Percentiles rank a stretch among this genome's conserved stretches.
These are phyloP conservation scores for Steinernema carpocapsae DNA, from an alignment of 2,888 invertebrate species.

Conservation along the genomic window DNA sequence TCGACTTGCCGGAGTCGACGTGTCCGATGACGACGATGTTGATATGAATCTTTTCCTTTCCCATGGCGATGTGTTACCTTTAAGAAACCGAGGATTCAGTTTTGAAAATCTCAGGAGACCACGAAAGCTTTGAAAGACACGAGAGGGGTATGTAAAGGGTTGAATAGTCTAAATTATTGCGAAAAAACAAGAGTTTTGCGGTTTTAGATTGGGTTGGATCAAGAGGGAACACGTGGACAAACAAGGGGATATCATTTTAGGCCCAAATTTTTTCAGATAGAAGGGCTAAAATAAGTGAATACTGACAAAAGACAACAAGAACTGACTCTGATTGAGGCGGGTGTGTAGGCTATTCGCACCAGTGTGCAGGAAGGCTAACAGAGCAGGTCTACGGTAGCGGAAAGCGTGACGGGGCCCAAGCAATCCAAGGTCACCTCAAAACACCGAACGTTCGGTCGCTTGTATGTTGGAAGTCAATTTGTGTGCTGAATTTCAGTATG, in stretches of 20 bases:
- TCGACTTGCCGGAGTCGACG: conserved; percentile 97
- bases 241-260: neutral
- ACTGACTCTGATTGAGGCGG: neutral
- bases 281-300: neutral
- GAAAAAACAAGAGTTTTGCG: neutral
- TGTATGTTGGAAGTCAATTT: no score
- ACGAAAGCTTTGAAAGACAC: neutral
- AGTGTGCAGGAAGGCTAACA: conserved; percentile 17
- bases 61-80: conserved; percentile 74
- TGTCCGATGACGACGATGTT: conserved; percentile 99
- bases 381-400: conserved; percentile 22
- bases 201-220: neutral
- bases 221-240: neutral
- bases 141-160: no score
- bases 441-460: neutral
- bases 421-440: neutral
- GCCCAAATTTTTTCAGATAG: neutral
- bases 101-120: neutral
- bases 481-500: no score
- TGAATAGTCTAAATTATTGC: no score
- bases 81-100: neutral
- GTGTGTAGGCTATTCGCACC: neutral
- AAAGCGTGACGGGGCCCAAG: conserved; percentile 23
- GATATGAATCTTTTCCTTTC: conserved; percentile 96
- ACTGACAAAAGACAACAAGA: neutral